A percentile compares a stretch with the other conserved stretches of the same genome.
Conservation (phyloP, 1,140 invertebrate genomes). For the Ectropis grisescens region DNA sequence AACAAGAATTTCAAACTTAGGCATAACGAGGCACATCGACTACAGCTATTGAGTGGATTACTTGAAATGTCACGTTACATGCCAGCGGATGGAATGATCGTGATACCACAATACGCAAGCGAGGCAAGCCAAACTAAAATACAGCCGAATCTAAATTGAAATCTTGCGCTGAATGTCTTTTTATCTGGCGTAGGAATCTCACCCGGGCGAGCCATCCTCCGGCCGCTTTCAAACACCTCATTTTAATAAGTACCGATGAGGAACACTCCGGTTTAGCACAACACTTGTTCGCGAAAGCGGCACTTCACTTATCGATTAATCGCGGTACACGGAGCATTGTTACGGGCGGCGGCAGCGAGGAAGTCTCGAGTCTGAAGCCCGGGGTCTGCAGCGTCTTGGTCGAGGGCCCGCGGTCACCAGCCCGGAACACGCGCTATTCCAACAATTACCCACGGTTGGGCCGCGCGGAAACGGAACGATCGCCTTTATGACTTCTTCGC, state of each 20-base stretch:
- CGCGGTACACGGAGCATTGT: conserved; percentile 39
- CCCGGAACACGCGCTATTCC: conserved; percentile 55
- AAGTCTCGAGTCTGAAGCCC: conserved; percentile 52
- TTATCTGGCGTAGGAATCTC: conserved; percentile 46
- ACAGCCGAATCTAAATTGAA: conserved; percentile 48
- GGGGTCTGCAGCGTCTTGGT: conserved; percentile 54
- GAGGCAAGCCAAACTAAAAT: conserved; percentile 43
- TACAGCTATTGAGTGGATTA: too few relatives aligned
- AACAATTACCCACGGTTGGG: conserved; percentile 56
- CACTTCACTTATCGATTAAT: conserved; percentile 47
- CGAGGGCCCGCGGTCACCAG: conserved; percentile 55
- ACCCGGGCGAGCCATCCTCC: conserved; percentile 62
- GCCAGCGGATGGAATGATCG: conserved; percentile 19
- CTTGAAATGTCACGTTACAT: conserved; percentile 15
- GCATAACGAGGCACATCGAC: too few relatives aligned
- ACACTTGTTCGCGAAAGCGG: conserved; percentile 35
- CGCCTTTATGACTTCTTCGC: conserved; percentile 10
- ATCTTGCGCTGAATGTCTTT: conserved; percentile 40
- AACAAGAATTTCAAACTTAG: too few relatives aligned
- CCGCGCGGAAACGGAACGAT: conserved; percentile 41
- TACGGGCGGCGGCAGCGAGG: conserved; percentile 22
- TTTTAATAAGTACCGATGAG: conserved; percentile 39
- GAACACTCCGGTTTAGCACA: conserved; percentile 27
- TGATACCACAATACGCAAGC: conserved; percentile 25
- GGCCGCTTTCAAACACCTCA: conserved; percentile 60